phyloP scores from a whole-genome alignment of 1,140 invertebrate genomes.

The Bombus pyrosoma region DNA sequence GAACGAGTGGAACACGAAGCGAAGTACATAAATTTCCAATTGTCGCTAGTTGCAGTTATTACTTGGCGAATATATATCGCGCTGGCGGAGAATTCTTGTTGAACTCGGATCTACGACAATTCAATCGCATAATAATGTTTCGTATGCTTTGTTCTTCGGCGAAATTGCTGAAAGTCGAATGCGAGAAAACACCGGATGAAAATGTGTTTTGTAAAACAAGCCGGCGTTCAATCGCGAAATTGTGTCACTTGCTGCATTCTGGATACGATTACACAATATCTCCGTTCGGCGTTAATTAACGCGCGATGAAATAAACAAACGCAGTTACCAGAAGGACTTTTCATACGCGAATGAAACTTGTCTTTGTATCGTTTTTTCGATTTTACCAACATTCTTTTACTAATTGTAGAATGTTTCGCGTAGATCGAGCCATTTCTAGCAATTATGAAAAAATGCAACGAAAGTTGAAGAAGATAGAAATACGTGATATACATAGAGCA shows the following conservation, averaged over 20 bases:
- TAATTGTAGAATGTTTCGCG: neutral
- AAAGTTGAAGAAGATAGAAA: neutral
- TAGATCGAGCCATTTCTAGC: neutral
- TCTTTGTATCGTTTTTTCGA: neutral
- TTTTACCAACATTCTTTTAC: neutral
- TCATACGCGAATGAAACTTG: neutral
- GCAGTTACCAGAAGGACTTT: no score
- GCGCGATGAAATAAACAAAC: neutral
- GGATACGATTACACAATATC: neutral
- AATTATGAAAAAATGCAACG: neutral
- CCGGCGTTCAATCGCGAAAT: conserved; percentile 20
- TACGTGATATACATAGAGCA: fast-evolving
- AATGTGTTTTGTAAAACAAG: neutral
- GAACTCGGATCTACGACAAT: neutral
- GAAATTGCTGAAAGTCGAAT: neutral
- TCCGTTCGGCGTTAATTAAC: conserved; percentile 6
- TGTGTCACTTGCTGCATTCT: neutral
- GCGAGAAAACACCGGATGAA: neutral
- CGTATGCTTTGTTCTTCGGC: neutral
- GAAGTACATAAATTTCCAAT: neutral
- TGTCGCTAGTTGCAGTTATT: neutral
- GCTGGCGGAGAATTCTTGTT: no score
- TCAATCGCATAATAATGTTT: conserved; percentile 8
- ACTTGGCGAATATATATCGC: neutral
- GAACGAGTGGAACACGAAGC: neutral